Evolutionary conservation across 2,113 vertebrate genomes (phyloP).

Genomic region (Microtus oregoni): DNA sequence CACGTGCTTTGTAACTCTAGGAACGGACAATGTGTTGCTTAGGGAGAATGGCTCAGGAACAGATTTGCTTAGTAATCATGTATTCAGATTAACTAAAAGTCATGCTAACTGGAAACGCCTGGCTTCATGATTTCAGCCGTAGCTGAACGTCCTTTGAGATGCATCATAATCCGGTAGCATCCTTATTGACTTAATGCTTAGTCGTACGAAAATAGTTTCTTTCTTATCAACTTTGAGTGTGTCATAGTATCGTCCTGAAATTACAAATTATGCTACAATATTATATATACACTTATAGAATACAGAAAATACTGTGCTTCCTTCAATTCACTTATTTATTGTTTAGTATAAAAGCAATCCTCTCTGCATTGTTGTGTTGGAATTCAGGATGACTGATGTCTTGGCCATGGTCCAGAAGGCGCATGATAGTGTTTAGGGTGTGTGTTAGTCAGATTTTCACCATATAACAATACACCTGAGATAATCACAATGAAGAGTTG

Average conservation of each 20-base stretch:
- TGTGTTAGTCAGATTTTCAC: background rate
- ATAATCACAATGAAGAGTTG: too few species aligned
- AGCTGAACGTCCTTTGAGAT: background rate
- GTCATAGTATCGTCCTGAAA: background rate
- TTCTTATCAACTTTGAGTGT: background rate
- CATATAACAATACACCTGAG: background rate
- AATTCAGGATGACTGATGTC: background rate
- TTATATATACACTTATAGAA: background rate
- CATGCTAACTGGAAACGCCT: background rate
- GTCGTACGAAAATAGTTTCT: background rate
- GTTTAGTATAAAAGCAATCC: background rate
- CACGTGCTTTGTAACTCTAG: background rate
- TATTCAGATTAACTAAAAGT: background rate
- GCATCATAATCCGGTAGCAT: background rate
- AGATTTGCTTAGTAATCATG: background rate
- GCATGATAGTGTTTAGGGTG: background rate
- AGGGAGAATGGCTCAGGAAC: background rate
- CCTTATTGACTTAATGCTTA: background rate
- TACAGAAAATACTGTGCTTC: too few species aligned
- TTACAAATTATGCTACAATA: background rate
- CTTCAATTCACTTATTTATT: background rate
- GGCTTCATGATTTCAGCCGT: background rate
- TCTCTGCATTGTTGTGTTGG: background rate
- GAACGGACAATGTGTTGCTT: background rate
- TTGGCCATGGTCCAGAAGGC: background rate